Evolutionary conservation across 1,140 invertebrate genomes (phyloP).

Genomic region (Eriocheir sinensis): DNA sequence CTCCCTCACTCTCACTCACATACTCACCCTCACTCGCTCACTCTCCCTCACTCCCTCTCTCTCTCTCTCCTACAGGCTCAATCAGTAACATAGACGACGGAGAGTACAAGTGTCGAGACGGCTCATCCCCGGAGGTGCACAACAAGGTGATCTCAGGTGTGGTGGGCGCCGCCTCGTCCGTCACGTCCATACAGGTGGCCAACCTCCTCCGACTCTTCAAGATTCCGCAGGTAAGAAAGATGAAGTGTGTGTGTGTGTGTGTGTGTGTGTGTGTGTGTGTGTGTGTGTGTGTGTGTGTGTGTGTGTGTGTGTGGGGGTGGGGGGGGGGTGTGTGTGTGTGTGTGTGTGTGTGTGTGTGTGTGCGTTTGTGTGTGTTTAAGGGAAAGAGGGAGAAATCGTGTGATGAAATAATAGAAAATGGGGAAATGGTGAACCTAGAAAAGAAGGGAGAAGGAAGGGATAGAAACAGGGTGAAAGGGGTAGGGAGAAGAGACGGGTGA

Average conservation of each 20-base stretch:
- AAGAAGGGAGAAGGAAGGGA: not conserved
- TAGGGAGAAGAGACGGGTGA: not conserved
- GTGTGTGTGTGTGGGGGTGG: not conserved
- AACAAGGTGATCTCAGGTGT: constrained; percentile 96
- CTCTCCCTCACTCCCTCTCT: not conserved
- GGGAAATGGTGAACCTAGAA: not conserved
- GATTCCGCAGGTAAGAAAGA: constrained; percentile 93
- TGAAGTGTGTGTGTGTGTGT: too few relatives aligned
- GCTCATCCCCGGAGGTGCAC: constrained; percentile 88
- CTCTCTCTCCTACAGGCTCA: constrained; percentile 85
- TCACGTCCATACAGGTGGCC: constrained; percentile 97
- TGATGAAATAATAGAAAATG: not conserved
- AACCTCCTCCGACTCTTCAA: constrained; percentile 96
- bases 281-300: not conserved
- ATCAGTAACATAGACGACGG: constrained; percentile 97
- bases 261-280: too few relatives aligned
- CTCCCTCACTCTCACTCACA: not conserved
- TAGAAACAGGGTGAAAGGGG: not conserved
- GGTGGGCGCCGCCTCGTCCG: constrained; percentile 96
- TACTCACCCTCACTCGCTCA: not conserved
- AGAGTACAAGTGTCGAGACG: constrained; percentile 89
- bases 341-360: not conserved
- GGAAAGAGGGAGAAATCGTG: not conserved
- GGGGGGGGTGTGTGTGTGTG: too few relatives aligned
- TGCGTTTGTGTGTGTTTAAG: not conserved